phyloP scores from a whole-genome alignment of 2,888 invertebrate species.

The Phasia obesa region DNA sequence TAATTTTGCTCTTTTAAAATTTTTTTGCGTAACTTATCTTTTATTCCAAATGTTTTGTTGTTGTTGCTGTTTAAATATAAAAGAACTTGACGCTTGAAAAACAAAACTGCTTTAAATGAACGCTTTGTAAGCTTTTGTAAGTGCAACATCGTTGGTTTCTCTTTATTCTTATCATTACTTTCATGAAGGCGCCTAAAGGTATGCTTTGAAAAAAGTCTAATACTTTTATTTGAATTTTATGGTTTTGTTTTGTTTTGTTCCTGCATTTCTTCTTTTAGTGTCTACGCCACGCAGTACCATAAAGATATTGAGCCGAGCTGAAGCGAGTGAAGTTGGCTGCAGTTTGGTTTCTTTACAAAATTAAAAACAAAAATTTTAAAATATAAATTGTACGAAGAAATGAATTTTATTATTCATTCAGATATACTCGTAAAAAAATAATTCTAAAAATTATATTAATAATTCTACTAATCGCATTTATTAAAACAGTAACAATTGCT shows the following conservation, averaged over 20 bases:
- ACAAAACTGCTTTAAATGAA: slow-evolving; percentile 23
- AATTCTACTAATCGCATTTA: no score
- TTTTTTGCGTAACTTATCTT: background rate
- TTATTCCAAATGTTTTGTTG: background rate
- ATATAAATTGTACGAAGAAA: no score
- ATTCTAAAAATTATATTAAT: no score
- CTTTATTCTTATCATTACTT: slow-evolving; percentile 21
- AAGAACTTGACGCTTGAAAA: slow-evolving; percentile 19
- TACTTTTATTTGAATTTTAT: slow-evolving; percentile 57
- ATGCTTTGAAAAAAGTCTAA: slow-evolving; percentile 54
- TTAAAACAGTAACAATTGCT: no score
- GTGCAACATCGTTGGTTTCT: background rate
- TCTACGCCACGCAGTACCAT: background rate
- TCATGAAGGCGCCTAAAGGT: slow-evolving; percentile 54
- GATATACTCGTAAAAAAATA: no score
- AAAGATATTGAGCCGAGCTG: background rate
- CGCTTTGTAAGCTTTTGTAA: slow-evolving; percentile 3
- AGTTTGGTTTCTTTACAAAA: background rate
- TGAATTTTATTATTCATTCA: no score
- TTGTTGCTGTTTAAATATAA: slow-evolving; percentile 1
- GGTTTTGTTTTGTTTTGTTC: background rate
- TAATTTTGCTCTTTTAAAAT: background rate
- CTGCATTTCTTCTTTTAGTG: slow-evolving; percentile 5
- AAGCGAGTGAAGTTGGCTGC: slow-evolving; percentile 3
- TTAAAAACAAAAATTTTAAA: no score